Percentiles rank a stretch among this genome's conserved stretches.
Conservation (phyloP, 2,888 invertebrate species). For the Catocala nupta region DNA sequence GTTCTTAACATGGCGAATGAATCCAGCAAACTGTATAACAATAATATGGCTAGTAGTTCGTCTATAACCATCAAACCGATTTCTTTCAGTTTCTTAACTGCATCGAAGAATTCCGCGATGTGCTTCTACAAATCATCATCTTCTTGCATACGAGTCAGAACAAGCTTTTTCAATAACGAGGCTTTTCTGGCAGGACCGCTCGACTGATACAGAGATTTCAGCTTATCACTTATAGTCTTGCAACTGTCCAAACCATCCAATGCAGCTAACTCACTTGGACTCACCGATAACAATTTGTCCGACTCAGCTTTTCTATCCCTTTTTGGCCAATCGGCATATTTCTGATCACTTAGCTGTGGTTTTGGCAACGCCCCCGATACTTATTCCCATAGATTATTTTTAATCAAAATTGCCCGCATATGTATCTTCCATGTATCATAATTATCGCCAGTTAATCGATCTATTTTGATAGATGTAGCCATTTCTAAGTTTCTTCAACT, state of each 20-base stretch:
- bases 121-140: constrained; percentile 6
- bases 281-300: constrained; percentile 12
- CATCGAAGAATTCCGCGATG: constrained; percentile 11
- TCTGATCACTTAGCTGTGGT: too few species aligned
- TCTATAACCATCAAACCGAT: constrained; percentile 21
- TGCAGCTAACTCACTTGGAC: background rate
- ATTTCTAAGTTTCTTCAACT: too few species aligned
- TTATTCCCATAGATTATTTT: constrained; percentile 39
- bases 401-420: constrained; percentile 39
- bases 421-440: constrained; percentile 3
- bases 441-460: too few species aligned
- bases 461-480: too few species aligned
- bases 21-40: constrained; percentile 30
- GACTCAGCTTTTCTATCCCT: constrained; percentile 6
- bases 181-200: constrained; percentile 13
- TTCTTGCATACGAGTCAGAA: constrained; percentile 12
- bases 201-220: too few species aligned
- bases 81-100: constrained; percentile 14
- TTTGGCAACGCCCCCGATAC: constrained; percentile 12
- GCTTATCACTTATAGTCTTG: background rate
- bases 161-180: constrained; percentile 11
- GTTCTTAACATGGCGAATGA: constrained; percentile 34
- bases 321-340: too few species aligned
- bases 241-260: too few species aligned
- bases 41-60: constrained; percentile 20